Evolutionary conservation across 2,113 vertebrate species (phyloP).

Genomic region (Cephalopholis sonnerati): DNA sequence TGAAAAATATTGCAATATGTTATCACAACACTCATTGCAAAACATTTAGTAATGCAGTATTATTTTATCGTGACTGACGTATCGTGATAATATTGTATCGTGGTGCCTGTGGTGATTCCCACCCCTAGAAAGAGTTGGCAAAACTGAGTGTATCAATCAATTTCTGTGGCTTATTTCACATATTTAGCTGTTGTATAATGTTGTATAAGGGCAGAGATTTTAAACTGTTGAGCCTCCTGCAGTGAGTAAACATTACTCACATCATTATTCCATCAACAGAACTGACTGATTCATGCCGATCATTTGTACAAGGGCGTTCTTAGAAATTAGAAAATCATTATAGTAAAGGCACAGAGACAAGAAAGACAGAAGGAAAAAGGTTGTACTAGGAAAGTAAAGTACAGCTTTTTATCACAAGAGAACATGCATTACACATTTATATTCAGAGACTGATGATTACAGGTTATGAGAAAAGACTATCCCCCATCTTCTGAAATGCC

Average conservation of each 20-base stretch:
- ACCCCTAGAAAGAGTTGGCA: too few species aligned
- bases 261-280: not conserved
- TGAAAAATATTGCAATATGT: too few species aligned
- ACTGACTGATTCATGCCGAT: not conserved
- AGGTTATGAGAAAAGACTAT: not conserved
- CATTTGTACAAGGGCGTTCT: constrained; percentile 7
- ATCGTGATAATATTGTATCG: too few species aligned
- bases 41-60: too few species aligned
- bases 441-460: constrained; percentile 1
- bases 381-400: not conserved
- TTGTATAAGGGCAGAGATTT: not conserved
- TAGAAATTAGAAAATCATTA: constrained; percentile 13
- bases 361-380: not conserved
- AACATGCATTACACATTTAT: not conserved
- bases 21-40: too few species aligned
- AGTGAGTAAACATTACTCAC: not conserved
- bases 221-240: not conserved
- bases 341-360: constrained; percentile 7
- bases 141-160: not conserved
- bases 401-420: not conserved
- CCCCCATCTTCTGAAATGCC: not conserved
- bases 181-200: too few species aligned
- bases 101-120: too few species aligned
- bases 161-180: not conserved
- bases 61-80: too few species aligned